Percentiles rank a stretch among this genome's conserved stretches.
phyloP scores from a whole-genome alignment of 2,888 invertebrate species.

The Oligia strigilis region DNA sequence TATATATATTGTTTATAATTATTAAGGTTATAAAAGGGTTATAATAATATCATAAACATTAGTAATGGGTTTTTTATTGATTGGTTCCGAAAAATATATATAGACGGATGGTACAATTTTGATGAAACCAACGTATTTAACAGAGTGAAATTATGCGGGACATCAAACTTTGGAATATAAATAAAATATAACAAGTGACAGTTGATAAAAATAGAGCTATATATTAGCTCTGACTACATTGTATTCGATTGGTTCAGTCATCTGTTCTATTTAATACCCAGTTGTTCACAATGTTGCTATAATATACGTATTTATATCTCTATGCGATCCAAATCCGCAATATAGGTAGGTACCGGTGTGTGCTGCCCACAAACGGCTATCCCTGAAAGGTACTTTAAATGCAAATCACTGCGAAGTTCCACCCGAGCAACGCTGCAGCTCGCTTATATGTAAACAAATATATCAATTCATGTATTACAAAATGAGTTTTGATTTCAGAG shows the following conservation, averaged over 20 bases:
- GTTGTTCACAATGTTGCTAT: conserved; percentile 68
- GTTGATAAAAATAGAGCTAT: conserved; percentile 9
- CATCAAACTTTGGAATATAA: neutral
- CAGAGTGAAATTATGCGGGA: neutral
- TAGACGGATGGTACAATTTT: neutral
- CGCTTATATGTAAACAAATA: conserved; percentile 47
- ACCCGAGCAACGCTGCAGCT: conserved; percentile 62
- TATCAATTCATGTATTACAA: conserved; percentile 43
- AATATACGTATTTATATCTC: conserved; percentile 32
- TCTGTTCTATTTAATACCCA: neutral
- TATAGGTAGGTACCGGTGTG: conserved; percentile 52
- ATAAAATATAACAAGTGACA: neutral
- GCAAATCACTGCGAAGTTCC: conserved; percentile 81
- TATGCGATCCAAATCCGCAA: conserved; percentile 67
- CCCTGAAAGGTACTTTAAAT: conserved; percentile 82
- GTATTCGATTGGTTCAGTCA: neutral
- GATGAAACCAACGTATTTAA: neutral
- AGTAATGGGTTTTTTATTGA: neutral
- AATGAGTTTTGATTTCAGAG: conserved; percentile 18
- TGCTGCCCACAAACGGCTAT: conserved; percentile 72
- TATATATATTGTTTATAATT: conserved; percentile 18
- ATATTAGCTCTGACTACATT: conserved; percentile 7
- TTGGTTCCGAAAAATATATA: neutral
- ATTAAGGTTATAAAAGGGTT: conserved; percentile 3
- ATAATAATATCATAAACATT: neutral